Conservation (phyloP, 2,113 vertebrate genomes). For the Proterorhinus semilunaris region DNA sequence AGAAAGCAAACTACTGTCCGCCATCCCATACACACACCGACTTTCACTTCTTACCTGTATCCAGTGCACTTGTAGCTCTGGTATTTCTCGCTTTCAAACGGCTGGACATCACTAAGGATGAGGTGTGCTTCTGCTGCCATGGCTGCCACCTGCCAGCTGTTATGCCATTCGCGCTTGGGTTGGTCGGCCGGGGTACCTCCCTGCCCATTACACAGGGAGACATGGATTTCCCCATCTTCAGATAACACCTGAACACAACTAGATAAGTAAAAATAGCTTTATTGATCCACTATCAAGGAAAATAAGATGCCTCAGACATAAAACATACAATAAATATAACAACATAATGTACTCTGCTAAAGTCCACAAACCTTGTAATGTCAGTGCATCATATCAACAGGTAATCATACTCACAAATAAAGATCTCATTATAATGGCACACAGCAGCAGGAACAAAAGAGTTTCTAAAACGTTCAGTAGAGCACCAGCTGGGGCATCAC, state of each 20-base stretch:
- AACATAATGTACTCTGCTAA: no score
- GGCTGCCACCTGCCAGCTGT: slow-evolving; percentile 94
- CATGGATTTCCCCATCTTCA: slow-evolving; percentile 83
- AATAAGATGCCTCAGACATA: no score
- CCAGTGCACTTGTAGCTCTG: slow-evolving; percentile 87
- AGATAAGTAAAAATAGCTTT: background rate
- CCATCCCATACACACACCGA: slow-evolving; percentile 43
- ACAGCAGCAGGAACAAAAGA: background rate
- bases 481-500: no score
- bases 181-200: slow-evolving; percentile 90
- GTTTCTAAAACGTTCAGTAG: no score
- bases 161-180: slow-evolving; percentile 90
- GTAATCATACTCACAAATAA: no score
- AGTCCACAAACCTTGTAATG: no score
- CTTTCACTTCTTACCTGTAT: slow-evolving; percentile 84
- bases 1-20: background rate
- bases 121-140: slow-evolving; percentile 88
- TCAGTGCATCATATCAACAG: no score
- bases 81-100: slow-evolving; percentile 77
- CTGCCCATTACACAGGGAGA: slow-evolving; percentile 91
- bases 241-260: slow-evolving; percentile 85
- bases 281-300: no score
- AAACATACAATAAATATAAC: no score
- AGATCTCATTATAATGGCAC: background rate
- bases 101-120: slow-evolving; percentile 80